Evolutionary conservation across 2,888 invertebrate species (phyloP), one percentile per base, ranked within the genome.

Genomic region (Dynastes maya): DNA sequence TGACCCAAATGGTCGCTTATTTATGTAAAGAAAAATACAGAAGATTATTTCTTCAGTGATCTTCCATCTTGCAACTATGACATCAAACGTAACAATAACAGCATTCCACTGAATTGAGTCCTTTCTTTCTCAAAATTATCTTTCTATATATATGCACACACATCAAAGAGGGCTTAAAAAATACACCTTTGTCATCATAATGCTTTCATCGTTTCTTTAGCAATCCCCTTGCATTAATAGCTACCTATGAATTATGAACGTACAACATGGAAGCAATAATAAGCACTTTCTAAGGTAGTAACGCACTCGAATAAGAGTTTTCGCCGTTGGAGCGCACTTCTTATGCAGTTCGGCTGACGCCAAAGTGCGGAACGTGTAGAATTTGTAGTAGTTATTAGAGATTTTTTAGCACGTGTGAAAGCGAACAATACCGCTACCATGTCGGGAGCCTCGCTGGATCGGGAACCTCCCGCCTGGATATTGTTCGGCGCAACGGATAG

Each of bases 381-480:
- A 40, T 67, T 67, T 67, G 65, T 40, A 40, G 37, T 67, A 67
- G 65, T 67, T 65, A 45, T 67, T 45, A 22, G 22, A 16, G 40
- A 1, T 63, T n/a, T 37, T 64, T 32, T 45, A 83, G 83, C 84
- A 83, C 84, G 84, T 84, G 84, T 84, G 84, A 82, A 81, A 82
- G 75, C 81, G 83, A 83, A 84, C 84, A 84, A 84, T 83, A 81
- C 81, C 27, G 75, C 81, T 78, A 76, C 82, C 40, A 79, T 82
- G 82, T 80, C 77, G 68, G 80, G 80, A 84, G 82, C 81, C 79
- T 79, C 22, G 9, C 49, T 27, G 67, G 49, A 68, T 49, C 67
- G 67, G 80, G 81, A 78, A 81, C 82, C 80, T 83, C 85, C 84
- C 83, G 85, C 85, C 78, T 83, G 80, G 84, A 81, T 79, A 83